Conservation (phyloP, 1,140 invertebrate genomes). For the Halotydeus destructor region DNA sequence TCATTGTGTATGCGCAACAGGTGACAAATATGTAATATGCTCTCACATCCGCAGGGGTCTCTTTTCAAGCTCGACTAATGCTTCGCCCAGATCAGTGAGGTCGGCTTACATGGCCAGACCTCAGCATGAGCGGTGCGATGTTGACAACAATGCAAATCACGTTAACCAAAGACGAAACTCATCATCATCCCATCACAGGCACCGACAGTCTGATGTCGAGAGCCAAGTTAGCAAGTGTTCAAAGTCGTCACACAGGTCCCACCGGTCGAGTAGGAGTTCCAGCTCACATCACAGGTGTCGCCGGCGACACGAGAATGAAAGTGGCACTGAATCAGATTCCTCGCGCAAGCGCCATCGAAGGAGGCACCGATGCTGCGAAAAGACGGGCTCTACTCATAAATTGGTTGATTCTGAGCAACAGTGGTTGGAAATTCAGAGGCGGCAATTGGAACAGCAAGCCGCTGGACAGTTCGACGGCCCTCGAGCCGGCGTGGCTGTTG, state of each 20-base stretch:
- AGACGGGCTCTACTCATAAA: conserved; percentile 28
- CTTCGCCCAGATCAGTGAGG: conserved; percentile 31
- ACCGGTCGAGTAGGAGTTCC: conserved; percentile 34
- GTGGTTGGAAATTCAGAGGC: conserved; percentile 60
- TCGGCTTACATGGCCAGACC: conserved; percentile 12
- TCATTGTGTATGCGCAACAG: not conserved
- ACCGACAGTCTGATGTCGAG: conserved; percentile 48
- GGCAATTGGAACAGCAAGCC: conserved; percentile 25
- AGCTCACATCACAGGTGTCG: conserved; percentile 6
- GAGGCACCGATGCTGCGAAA: conserved; percentile 12
- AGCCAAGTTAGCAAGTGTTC: conserved; percentile 63
- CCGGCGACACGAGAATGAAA: conserved; percentile 6
- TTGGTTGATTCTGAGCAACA: conserved; percentile 64
- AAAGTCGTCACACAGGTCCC: conserved; percentile 43
- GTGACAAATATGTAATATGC: conserved; percentile 23
- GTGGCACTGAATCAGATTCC: conserved; percentile 17
- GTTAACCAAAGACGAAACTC: conserved; percentile 9
- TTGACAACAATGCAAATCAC: conserved; percentile 17
- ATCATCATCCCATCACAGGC: conserved; percentile 5
- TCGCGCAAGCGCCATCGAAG: conserved; percentile 15
- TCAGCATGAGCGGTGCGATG: conserved; percentile 48
- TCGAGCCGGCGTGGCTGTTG: conserved; percentile 29
- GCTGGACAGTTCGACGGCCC: conserved; percentile 21
- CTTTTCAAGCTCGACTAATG: conserved; percentile 19
- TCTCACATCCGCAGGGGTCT: conserved; percentile 21